These are phyloP conservation scores for Chalcosyrphus nemorum DNA, from an alignment of 2,888 invertebrate species.

Conservation along the genomic window DNA sequence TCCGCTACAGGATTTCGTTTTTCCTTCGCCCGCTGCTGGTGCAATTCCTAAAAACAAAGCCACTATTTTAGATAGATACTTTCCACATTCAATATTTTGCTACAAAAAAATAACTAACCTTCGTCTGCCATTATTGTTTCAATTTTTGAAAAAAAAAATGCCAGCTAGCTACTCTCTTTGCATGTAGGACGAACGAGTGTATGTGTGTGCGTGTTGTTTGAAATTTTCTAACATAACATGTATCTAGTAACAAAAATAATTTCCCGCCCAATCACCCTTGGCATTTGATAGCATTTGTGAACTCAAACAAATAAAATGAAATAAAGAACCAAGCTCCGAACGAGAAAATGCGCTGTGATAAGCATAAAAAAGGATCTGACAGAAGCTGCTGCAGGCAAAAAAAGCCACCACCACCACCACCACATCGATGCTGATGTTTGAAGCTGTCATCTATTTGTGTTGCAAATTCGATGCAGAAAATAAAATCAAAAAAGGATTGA, in stretches of 20 bases:
- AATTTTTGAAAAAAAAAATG: slow-evolving; percentile 52
- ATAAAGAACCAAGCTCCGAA: slow-evolving; percentile 39
- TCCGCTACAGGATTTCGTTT: neutral
- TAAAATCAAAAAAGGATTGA: slow-evolving; percentile 52
- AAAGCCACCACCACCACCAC: too few relatives aligned
- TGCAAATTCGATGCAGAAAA: slow-evolving; percentile 67
- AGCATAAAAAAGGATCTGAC: slow-evolving; percentile 49
- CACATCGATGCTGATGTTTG: slow-evolving; percentile 55
- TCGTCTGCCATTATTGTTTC: slow-evolving; percentile 22
- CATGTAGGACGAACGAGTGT: neutral
- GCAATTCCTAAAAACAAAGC: neutral
- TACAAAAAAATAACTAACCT: neutral
- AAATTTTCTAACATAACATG: slow-evolving; percentile 52
- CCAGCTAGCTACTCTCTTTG: slow-evolving; percentile 41
- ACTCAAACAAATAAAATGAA: slow-evolving; percentile 24
- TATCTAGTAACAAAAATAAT: slow-evolving; percentile 64
- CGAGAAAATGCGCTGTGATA: slow-evolving; percentile 61
- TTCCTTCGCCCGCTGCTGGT: neutral
- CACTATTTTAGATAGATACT: neutral
- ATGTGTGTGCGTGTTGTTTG: slow-evolving; percentile 1
- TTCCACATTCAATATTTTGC: neutral
- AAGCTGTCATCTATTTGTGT: slow-evolving; percentile 70
- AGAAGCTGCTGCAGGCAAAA: slow-evolving; percentile 10
- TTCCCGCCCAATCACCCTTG: slow-evolving; percentile 37
- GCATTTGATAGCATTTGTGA: slow-evolving; percentile 51